Conservation (phyloP, 1,140 invertebrate species). For the Sarcophaga peregrina region DNA sequence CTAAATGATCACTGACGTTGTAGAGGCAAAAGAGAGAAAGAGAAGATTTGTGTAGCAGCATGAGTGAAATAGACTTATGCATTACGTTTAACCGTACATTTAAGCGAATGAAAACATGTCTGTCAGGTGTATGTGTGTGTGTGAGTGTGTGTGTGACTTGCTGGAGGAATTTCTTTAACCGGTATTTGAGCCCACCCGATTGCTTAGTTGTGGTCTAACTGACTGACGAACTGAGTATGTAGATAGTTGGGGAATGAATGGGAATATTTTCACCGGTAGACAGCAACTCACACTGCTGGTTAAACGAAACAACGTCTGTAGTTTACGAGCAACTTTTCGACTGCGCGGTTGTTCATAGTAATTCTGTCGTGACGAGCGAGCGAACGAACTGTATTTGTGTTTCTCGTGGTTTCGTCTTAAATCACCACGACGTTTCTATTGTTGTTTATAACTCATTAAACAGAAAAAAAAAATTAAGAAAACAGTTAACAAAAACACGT, state of each 20-base stretch:
- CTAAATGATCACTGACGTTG: neutral
- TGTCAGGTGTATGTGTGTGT: neutral
- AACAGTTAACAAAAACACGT: no score
- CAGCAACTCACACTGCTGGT: conserved; percentile 33
- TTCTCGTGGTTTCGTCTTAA: neutral
- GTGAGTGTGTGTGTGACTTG: neutral
- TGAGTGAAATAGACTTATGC: neutral
- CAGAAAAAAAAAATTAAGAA: no score
- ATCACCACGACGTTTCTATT: neutral
- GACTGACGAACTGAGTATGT: no score
- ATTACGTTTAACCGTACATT: neutral
- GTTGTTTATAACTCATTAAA: no score
- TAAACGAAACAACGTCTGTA: conserved; percentile 26
- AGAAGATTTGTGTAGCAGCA: neutral
- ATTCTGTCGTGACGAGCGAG: conserved; percentile 14
- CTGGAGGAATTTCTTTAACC: conserved; percentile 19
- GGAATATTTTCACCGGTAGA: conserved; percentile 26
- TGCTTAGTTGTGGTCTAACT: no score
- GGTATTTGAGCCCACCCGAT: conserved; percentile 39
- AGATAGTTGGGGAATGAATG: neutral
- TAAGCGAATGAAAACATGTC: neutral
- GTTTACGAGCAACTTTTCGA: conserved; percentile 43
- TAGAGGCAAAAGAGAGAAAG: conserved; percentile 9
- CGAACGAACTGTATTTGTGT: neutral
- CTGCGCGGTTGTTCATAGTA: conserved; percentile 41